Conservation (phyloP, 2,113 vertebrate species). For the Anthoscopus minutus region DNA sequence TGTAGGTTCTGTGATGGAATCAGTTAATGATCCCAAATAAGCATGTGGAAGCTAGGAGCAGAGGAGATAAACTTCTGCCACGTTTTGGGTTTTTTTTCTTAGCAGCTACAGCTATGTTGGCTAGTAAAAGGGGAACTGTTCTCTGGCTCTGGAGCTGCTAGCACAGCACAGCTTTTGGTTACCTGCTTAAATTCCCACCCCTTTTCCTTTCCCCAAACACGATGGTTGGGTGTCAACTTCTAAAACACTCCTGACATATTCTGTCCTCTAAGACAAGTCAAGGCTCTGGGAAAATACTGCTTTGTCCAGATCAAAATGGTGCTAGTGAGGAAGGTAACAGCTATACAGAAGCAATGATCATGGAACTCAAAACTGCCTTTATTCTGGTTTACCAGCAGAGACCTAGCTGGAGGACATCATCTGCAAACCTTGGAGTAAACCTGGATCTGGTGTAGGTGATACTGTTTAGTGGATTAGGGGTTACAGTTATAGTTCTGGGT, state of each 20-base stretch:
- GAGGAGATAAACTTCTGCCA: not conserved
- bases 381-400: not conserved
- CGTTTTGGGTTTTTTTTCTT: not conserved
- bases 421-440: not conserved
- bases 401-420: not conserved
- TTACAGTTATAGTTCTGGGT: no score
- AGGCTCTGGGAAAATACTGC: not conserved
- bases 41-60: not conserved
- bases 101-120: not conserved
- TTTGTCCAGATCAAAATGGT: not conserved
- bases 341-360: not conserved
- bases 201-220: not conserved
- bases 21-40: not conserved
- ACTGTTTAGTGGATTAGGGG: not conserved
- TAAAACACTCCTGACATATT: not conserved
- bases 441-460: not conserved
- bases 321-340: not conserved
- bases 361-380: not conserved
- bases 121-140: not conserved
- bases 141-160: not conserved
- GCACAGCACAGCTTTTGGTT: not conserved
- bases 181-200: not conserved
- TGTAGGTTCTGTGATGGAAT: not conserved
- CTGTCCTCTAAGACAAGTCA: not conserved
- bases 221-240: accelerated